Evolutionary conservation across 1,140 invertebrate genomes (phyloP).

Genomic region (Drosophila setifemur): DNA sequence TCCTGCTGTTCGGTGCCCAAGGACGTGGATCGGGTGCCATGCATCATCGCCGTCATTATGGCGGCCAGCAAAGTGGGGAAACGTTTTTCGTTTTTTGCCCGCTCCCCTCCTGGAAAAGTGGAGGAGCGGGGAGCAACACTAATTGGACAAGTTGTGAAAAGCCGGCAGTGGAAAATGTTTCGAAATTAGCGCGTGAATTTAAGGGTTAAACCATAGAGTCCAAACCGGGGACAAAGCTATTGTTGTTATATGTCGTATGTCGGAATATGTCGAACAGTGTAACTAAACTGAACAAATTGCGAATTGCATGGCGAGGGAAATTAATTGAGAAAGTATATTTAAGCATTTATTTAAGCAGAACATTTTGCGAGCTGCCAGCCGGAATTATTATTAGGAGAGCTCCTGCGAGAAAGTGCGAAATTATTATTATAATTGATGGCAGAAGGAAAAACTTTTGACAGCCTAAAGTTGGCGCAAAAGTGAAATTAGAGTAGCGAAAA

Average conservation of each 20-base stretch:
- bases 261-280: no score
- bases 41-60: slow-evolving; percentile 9
- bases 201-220: no score
- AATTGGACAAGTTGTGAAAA: not conserved
- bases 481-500: no score
- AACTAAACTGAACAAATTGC: no score
- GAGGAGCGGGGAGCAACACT: not conserved
- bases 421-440: slow-evolving; percentile 18
- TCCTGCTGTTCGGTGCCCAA: not conserved
- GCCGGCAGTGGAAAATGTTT: slow-evolving; percentile 3
- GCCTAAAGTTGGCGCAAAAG: not conserved
- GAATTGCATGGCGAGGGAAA: no score
- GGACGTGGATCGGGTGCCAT: slow-evolving; percentile 13
- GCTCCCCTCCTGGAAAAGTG: slow-evolving; percentile 4
- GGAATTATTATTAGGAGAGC: not conserved
- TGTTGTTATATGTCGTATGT: no score
- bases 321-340: no score
- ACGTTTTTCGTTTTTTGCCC: not conserved
- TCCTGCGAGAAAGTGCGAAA: not conserved
- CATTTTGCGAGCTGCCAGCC: not conserved
- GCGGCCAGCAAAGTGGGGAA: not conserved
- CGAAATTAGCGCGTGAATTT: slow-evolving; percentile 5
- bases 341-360: not conserved
- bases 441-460: slow-evolving; percentile 8
- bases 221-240: no score